Evolutionary conservation across 1,140 invertebrate genomes (phyloP), one percentile per base, ranked within the genome.

Genomic region (Carposina sasakii): DNA sequence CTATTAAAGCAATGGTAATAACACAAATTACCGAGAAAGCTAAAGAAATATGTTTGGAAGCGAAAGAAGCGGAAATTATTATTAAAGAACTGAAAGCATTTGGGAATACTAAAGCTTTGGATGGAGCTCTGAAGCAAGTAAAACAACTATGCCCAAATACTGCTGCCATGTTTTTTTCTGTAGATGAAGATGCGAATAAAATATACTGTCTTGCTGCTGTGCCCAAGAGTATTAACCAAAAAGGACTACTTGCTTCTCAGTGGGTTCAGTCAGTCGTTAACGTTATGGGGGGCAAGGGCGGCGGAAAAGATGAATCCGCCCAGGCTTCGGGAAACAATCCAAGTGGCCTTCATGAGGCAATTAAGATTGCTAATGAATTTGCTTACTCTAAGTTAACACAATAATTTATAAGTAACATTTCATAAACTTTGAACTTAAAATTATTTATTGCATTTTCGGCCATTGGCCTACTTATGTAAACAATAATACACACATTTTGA

Each of bases 191-290:
- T 60, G 88, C 90, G 3, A 92, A 92, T 22, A 99, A 99, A 84
- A 93, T 99, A 49, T 91, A 96, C 60, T 98, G 96, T 61, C 89
- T 99, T 45, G 91, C 93, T 58, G 88, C 91, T 53, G 96, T 98
- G 15, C 92, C 97, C 28, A 94, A 97, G 87, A 91, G 81, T 53
- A 89, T 90, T 1, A 87, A 94, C 39, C 86, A 89, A 36, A 95
- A 93, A 71, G 97, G 96, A n/a, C 81, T 99, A 17, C 95, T 96
- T 75, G 98, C 98, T 19, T 97, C 96, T 64, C 96, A 97, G 81
- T 99, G 98, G 98, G 92, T 99, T 3, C 89, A 93, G 60, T 85
- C 92, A 51, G 88, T 99, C 34, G 89, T 91, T 4, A 56, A 81
- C 10, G 65, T 94, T 12, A 92, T 99, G 71, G 88, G 90, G 37